A percentile compares a stretch with the other conserved stretches of the same genome.
Conservation (phyloP, 2,888 invertebrate genomes). For the Dorcus hopei region DNA sequence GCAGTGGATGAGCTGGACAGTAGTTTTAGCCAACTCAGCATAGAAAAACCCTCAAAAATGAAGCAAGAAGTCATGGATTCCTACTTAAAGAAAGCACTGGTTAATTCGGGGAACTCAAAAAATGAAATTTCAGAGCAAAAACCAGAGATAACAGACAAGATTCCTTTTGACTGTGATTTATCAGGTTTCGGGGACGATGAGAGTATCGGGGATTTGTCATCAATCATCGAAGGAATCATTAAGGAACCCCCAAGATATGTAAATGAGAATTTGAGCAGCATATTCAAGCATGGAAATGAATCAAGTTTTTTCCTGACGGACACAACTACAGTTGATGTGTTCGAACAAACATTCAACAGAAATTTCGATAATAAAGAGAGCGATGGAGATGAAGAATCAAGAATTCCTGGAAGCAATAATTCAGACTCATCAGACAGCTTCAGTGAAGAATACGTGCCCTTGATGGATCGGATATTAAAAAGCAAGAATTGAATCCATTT, state of each 20-base stretch:
- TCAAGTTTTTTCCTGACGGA: slow-evolving; percentile 37
- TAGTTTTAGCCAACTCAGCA: slow-evolving; percentile 8
- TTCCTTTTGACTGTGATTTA: slow-evolving; percentile 30
- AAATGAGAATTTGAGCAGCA: slow-evolving; percentile 24
- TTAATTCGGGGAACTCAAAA: slow-evolving; percentile 34
- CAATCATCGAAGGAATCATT: slow-evolving; percentile 55
- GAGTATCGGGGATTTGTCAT: slow-evolving; percentile 51
- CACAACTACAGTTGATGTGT: slow-evolving; percentile 55
- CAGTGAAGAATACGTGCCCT: too few relatives aligned
- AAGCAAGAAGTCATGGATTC: slow-evolving; percentile 34
- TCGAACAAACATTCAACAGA: slow-evolving; percentile 56
- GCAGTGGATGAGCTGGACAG: slow-evolving; percentile 19
- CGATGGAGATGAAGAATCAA: slow-evolving; percentile 21
- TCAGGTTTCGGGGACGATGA: slow-evolving; percentile 45
- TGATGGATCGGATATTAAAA: background rate
- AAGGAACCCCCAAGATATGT: slow-evolving; percentile 33
- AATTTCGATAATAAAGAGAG: slow-evolving; percentile 22
- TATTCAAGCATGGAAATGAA: slow-evolving; percentile 23
- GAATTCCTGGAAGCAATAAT: slow-evolving; percentile 3
- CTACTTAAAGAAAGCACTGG: slow-evolving; percentile 33
- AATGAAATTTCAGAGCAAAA: slow-evolving; percentile 7
- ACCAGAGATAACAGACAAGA: background rate
- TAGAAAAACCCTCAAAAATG: background rate
- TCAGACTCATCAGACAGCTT: background rate
- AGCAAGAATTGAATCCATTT: background rate